phyloP scores from a whole-genome alignment of 2,888 invertebrate genomes.

The Pocota personata region DNA sequence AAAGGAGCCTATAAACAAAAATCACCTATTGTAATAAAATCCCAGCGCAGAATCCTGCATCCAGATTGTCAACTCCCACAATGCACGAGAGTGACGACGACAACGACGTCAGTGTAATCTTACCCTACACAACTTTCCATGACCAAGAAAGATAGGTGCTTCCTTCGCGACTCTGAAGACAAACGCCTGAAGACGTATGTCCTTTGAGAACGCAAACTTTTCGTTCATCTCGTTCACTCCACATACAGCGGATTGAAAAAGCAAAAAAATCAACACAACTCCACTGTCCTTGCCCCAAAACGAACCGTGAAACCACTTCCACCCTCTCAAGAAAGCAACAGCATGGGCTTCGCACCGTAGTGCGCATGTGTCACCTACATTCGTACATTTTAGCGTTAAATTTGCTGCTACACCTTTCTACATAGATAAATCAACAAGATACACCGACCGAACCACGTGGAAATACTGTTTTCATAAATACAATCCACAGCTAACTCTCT shows the following conservation, averaged over 20 bases:
- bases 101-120: conserved; percentile 50
- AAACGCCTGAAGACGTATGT: conserved; percentile 51
- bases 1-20: conserved; percentile 67
- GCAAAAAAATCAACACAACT: conserved; percentile 28
- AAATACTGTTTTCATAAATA: conserved; percentile 48
- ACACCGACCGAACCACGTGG: conserved; percentile 61
- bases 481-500: conserved; percentile 44
- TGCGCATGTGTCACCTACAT: conserved; percentile 72
- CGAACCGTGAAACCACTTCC: conserved; percentile 43
- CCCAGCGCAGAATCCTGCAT: conserved; percentile 79
- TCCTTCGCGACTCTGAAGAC: conserved; percentile 55
- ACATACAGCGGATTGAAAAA: not conserved
- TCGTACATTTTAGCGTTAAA: conserved; percentile 48
- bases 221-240: conserved; percentile 53
- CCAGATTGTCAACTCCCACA: conserved; percentile 79
- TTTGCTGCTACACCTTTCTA: conserved; percentile 29
- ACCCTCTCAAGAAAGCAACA: conserved; percentile 66
- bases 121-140: conserved; percentile 27
- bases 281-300: conserved; percentile 65
- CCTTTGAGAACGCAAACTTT: conserved; percentile 48
- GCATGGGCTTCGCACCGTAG: conserved; percentile 5
- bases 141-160: conserved; percentile 56
- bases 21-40: conserved; percentile 74
- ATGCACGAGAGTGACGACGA: conserved; percentile 63
- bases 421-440: conserved; percentile 48